Percentiles rank a stretch among this genome's conserved stretches.
phyloP scores from a whole-genome alignment of 2,113 vertebrate genomes.

The Pithys albifrons region DNA sequence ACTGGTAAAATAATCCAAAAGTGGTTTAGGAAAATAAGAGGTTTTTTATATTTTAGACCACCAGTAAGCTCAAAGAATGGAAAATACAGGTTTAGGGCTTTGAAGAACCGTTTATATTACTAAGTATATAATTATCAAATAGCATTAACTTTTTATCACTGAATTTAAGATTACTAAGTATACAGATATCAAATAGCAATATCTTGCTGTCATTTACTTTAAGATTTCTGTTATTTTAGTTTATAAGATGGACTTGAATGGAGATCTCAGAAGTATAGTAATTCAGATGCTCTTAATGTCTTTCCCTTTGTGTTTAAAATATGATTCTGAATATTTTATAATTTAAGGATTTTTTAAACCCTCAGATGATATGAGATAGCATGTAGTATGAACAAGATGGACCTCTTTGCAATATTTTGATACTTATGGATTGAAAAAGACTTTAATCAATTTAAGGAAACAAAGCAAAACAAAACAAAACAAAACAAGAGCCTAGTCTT shows the following conservation, averaged over 20 bases:
- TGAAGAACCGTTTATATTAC: background rate
- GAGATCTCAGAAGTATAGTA: background rate
- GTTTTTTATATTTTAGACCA: background rate
- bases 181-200: background rate
- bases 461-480: fast-evolving
- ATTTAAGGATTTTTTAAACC: background rate
- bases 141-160: background rate
- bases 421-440: background rate
- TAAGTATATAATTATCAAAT: background rate
- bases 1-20: background rate
- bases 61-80: background rate
- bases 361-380: background rate
- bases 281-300: background rate
- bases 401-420: background rate
- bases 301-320: background rate
- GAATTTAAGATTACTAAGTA: background rate
- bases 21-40: background rate
- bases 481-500: background rate
- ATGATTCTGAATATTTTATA: background rate
- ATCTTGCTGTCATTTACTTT: background rate
- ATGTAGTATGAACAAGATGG: background rate
- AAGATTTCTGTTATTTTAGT: background rate
- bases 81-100: background rate
- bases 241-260: background rate
- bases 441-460: background rate